These are phyloP conservation scores for Ormyrus thymus DNA, from an alignment of 2,888 invertebrate species.

Conservation along the genomic window DNA sequence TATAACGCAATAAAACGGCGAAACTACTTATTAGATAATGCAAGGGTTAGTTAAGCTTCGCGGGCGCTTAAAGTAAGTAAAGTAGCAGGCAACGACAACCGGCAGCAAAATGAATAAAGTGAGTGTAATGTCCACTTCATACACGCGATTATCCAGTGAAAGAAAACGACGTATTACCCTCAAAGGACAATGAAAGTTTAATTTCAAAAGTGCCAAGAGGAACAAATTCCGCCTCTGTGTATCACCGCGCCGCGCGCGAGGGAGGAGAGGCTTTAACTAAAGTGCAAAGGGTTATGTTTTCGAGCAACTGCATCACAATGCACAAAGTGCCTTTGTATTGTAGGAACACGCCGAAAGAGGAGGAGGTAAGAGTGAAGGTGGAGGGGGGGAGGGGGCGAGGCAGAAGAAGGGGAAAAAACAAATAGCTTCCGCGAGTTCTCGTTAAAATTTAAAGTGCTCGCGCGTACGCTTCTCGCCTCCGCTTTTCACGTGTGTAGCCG, in stretches of 20 bases:
- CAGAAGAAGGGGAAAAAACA: not conserved
- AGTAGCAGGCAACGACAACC: not conserved
- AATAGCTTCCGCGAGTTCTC: conserved; percentile 31
- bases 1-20: not conserved
- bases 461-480: not conserved
- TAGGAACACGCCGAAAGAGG: not conserved
- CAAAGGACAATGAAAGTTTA: conserved; percentile 51
- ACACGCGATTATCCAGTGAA: conserved; percentile 19
- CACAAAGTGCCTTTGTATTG: conserved; percentile 24
- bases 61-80: not conserved
- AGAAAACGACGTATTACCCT: conserved; percentile 1
- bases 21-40: conserved; percentile 25
- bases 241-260: not conserved
- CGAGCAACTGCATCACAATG: conserved; percentile 30
- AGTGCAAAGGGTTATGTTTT: conserved; percentile 36
- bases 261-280: conserved; percentile 30
- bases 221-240: conserved; percentile 21
- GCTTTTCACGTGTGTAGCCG: not conserved
- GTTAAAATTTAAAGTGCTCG: conserved; percentile 45
- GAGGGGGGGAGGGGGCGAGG: not conserved
- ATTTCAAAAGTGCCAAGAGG: conserved; percentile 49
- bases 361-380: not conserved
- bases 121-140: conserved; percentile 36
- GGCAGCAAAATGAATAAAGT: conserved; percentile 26
- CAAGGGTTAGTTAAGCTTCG: conserved; percentile 18